Percentiles rank a stretch among this genome's conserved stretches.
Conservation (phyloP, 1,140 invertebrate species). For the Bombus impatiens region DNA sequence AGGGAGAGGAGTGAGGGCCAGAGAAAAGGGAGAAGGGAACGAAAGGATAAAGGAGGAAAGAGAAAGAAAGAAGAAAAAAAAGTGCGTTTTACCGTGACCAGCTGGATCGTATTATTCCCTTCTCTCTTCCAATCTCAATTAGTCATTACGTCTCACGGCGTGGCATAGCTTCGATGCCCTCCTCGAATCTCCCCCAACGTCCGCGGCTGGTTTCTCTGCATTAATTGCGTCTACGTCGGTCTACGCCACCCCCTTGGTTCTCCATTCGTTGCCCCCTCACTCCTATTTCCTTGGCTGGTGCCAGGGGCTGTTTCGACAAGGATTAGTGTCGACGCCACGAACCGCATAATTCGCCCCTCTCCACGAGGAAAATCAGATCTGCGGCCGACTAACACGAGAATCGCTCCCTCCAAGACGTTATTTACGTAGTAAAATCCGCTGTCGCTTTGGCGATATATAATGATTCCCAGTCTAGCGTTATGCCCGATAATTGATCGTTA, state of each 20-base stretch:
- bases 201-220: constrained; percentile 58
- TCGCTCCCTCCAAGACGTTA: constrained; percentile 41
- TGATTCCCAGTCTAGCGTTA: constrained; percentile 42
- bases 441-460: constrained; percentile 15
- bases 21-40: constrained; percentile 25
- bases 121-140: constrained; percentile 69
- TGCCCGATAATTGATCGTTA: constrained; percentile 44
- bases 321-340: constrained; percentile 67
- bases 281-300: background rate
- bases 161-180: constrained; percentile 63
- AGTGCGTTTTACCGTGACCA: constrained; percentile 68
- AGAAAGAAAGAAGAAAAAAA: constrained; percentile 31
- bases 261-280: constrained; percentile 29
- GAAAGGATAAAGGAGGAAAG: constrained; percentile 13
- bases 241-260: constrained; percentile 30
- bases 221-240: constrained; percentile 69
- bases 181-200: constrained; percentile 61
- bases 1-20: constrained; percentile 16
- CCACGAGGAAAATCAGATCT: constrained; percentile 55
- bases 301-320: constrained; percentile 61
- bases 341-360: constrained; percentile 59
- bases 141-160: constrained; percentile 69
- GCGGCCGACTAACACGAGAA: constrained; percentile 35
- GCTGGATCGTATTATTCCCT: constrained; percentile 64
- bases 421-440: constrained; percentile 44